These are phyloP conservation scores for Lymantria monacha DNA, from an alignment of 2,888 invertebrate species.

Conservation along the genomic window DNA sequence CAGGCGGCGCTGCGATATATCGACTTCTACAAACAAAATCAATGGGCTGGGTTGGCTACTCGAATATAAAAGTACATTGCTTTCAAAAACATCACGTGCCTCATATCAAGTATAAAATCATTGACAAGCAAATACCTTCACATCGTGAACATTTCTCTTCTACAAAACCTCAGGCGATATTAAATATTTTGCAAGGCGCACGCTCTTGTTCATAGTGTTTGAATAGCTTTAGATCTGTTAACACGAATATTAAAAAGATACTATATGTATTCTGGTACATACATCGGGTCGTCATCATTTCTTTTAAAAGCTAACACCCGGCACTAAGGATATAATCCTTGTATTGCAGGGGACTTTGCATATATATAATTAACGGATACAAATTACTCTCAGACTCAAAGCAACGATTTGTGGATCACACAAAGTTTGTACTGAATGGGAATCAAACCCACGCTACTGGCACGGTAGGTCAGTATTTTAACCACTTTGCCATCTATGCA, in stretches of 20 bases:
- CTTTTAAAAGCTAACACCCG: too few species aligned
- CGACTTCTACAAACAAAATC: too few species aligned
- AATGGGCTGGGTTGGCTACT: too few species aligned
- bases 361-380: background rate
- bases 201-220: slow-evolving; percentile 12
- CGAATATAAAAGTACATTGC: background rate
- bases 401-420: too few species aligned
- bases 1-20: too few species aligned
- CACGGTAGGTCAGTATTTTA: too few species aligned
- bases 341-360: background rate
- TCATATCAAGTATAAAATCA: background rate
- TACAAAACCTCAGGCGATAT: slow-evolving; percentile 39
- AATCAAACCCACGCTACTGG: too few species aligned
- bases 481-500: too few species aligned
- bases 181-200: slow-evolving; percentile 42
- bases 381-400: background rate
- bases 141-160: slow-evolving; percentile 12
- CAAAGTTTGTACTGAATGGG: too few species aligned
- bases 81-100: background rate
- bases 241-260: slow-evolving; percentile 17
- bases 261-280: slow-evolving; percentile 3
- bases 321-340: too few species aligned
- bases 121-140: slow-evolving; percentile 2
- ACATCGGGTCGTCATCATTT: too few species aligned
- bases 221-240: slow-evolving; percentile 15